Evolutionary conservation across 2,113 vertebrate genomes (phyloP), one percentile per base, ranked within the genome.

Genomic region (Cheilinus undulatus): DNA sequence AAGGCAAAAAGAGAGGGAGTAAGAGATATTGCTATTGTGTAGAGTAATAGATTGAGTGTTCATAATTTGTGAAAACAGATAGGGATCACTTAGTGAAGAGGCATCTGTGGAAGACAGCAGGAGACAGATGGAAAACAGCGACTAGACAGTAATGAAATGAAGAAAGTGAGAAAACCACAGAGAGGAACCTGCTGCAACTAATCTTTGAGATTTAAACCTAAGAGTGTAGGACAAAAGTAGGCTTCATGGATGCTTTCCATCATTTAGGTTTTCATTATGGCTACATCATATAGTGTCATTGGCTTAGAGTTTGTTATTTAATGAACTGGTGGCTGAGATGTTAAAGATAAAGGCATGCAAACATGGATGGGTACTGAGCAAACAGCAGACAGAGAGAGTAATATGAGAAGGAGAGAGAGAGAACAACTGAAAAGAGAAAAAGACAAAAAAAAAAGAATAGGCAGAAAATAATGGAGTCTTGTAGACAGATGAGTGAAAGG

Each of bases 41-140:
- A 34, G 69, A 42, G 43, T n/a, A 53, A 76, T 24, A 24, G 23
- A 73, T 73, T 30, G 78, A 61, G 42, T 43, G 46, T 54, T 76
- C 53, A 34, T 60, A 73, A 75, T 62, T 14, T 50, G 53, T 73
- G 46, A 42, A 71, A 69, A 71, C 51, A 63, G 52, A 71, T 57
- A n/a, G 36, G 57, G 61, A 67, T 52, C 59, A 57, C 68, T 80
- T 73, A 67, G 60, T 1, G 67, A 59, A 52, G 34, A 53, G 60
- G 54, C 78, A 58, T 70, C 43, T 62, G 76, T 57, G 56, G 69
- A 69, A 38, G 67, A 68, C 69, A 62, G 68, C 59, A 48, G 80
- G 73, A 80, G 69, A 74, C 63, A 3, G 63, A 72, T 15, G 8
- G 59, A 56, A 64, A 78, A 50, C 69, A 57, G 83, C 69, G 28